These are phyloP conservation scores for Hirudo medicinalis DNA, from an alignment of 1,140 invertebrate species.

Conservation along the genomic window DNA sequence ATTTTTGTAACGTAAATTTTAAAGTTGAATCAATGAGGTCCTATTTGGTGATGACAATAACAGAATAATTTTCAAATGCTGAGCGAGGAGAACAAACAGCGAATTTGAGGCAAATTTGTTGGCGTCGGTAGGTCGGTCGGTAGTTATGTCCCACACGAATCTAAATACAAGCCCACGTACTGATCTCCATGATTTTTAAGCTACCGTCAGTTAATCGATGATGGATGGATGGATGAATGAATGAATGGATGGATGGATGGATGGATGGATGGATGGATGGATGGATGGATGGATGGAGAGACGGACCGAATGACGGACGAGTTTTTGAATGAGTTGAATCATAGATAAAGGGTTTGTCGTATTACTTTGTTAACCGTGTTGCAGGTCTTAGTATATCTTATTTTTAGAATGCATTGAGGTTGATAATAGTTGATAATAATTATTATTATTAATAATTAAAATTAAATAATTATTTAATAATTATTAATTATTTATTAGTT, in stretches of 20 bases:
- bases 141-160: background rate
- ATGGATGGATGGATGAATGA: slow-evolving; percentile 3
- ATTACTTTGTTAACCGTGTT: too few relatives aligned
- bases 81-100: background rate
- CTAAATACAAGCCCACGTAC: background rate
- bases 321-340: background rate
- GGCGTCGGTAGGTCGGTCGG: background rate
- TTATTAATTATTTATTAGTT: too few relatives aligned
- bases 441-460: too few relatives aligned
- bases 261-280: background rate
- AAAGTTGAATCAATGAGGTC: background rate
- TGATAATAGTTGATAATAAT: background rate
- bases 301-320: background rate
- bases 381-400: background rate
- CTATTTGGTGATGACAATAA: background rate
- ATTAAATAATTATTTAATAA: too few relatives aligned
- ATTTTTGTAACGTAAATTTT: background rate
- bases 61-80: background rate
- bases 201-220: background rate
- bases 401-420: background rate
- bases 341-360: too few relatives aligned
- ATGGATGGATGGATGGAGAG: background rate
- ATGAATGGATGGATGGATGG: background rate
- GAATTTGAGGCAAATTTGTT: background rate
- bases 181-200: too few relatives aligned